Percentiles rank a stretch among this genome's conserved stretches.
phyloP scores from a whole-genome alignment of 2,888 invertebrate genomes.

The Leptodirus hochenwartii region DNA sequence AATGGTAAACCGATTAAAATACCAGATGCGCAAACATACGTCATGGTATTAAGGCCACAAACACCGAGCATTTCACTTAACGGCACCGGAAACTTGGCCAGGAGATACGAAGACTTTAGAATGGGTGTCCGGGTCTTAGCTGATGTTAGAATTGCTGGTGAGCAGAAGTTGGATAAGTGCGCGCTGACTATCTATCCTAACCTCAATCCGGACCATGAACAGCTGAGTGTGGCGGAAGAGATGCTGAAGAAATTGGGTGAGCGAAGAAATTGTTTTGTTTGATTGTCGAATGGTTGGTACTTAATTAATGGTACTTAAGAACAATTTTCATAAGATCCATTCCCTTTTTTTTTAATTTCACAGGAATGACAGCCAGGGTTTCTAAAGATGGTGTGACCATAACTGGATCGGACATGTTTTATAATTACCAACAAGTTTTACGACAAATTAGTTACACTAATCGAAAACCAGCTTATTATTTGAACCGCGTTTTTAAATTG shows the following conservation, averaged over 20 bases:
- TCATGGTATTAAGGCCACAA: slow-evolving; percentile 74
- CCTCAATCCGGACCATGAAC: slow-evolving; percentile 89
- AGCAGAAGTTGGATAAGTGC: slow-evolving; percentile 77
- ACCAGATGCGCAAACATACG: slow-evolving; percentile 62
- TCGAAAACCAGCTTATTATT: slow-evolving; percentile 87
- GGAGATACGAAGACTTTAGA: slow-evolving; percentile 71
- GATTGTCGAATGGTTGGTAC: neutral
- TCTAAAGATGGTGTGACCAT: slow-evolving; percentile 79
- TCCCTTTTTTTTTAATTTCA: slow-evolving; percentile 4
- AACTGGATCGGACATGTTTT: slow-evolving; percentile 59
- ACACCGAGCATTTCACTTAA: slow-evolving; percentile 69
- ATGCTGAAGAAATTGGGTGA: slow-evolving; percentile 50
- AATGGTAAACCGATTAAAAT: slow-evolving; percentile 56
- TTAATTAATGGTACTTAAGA: neutral
- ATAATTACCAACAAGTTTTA: slow-evolving; percentile 59
- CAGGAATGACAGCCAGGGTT: slow-evolving; percentile 48
- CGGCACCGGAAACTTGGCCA: slow-evolving; percentile 64
- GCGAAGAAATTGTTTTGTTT: slow-evolving; percentile 2
- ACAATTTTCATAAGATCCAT: neutral
- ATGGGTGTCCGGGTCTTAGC: slow-evolving; percentile 78
- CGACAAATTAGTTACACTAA: slow-evolving; percentile 84
- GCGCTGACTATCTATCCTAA: slow-evolving; percentile 88
- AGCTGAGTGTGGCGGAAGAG: slow-evolving; percentile 54
- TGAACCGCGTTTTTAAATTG: slow-evolving; percentile 88
- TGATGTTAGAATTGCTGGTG: slow-evolving; percentile 58